Evolutionary conservation across 1,140 invertebrate species (phyloP).

Genomic region (Asbolus verrucosus): DNA sequence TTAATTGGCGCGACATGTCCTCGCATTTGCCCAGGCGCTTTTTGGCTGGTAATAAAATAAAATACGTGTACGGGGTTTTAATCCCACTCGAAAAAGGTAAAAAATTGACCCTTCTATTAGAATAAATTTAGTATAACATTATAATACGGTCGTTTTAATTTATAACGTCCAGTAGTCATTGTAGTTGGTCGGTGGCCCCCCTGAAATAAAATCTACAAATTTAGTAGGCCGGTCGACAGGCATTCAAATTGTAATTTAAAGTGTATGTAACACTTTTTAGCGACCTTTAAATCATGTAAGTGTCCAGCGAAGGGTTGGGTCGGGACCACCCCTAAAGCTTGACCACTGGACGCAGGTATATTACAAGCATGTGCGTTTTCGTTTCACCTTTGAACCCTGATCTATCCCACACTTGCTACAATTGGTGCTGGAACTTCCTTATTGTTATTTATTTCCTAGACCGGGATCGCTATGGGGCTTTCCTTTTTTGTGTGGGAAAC

Average conservation of each 20-base stretch:
- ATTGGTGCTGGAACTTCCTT: constrained; percentile 46
- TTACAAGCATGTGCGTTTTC: constrained; percentile 47
- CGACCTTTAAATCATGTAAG: constrained; percentile 53
- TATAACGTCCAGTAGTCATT: constrained; percentile 37
- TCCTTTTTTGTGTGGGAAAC: not conserved
- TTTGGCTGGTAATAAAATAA: no score
- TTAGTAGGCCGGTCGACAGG: constrained; percentile 48
- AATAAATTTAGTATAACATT: constrained; percentile 54
- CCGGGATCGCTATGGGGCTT: no score
- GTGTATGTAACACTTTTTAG: constrained; percentile 57
- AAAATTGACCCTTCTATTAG: constrained; percentile 47
- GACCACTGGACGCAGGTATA: constrained; percentile 46
- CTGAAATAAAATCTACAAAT: constrained; percentile 51
- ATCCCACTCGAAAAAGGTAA: constrained; percentile 10
- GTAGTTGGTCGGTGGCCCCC: constrained; percentile 39
- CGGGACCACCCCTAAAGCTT: constrained; percentile 46
- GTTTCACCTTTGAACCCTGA: constrained; percentile 48
- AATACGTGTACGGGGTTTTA: no score
- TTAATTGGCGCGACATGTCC: no score
- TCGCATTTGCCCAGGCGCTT: no score
- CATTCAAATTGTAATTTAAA: constrained; percentile 58
- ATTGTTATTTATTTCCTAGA: constrained; percentile 51
- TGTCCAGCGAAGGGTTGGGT: constrained; percentile 41
- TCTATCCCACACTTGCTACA: constrained; percentile 48
- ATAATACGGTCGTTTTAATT: constrained; percentile 51